Evolutionary conservation across 2,797 vertebrate genomes (phyloP).

Genomic region (Darevskia mixta): DNA sequence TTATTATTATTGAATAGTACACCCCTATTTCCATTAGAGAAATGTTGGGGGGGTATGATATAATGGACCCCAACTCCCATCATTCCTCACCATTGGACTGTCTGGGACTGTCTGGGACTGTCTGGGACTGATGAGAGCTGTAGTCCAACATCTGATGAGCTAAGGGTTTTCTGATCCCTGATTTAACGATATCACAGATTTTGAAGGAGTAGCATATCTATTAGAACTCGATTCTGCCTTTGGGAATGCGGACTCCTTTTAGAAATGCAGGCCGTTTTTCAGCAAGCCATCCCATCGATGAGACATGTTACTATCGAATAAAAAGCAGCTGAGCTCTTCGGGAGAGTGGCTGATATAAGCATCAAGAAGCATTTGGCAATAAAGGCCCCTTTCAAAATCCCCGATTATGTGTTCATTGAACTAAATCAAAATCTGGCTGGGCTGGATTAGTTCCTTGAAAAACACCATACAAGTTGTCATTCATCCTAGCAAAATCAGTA

Average conservation of each 20-base stretch:
- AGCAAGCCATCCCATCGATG: neutral
- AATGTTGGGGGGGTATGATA: too few relatives aligned
- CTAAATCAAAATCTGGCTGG: constrained; percentile 6
- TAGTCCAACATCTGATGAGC: too few relatives aligned
- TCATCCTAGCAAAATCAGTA: constrained; percentile 15
- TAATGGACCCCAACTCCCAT: too few relatives aligned
- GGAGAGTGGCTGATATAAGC: neutral
- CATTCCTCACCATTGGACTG: too few relatives aligned
- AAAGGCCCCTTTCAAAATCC: neutral
- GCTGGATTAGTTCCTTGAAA: neutral
- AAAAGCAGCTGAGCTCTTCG: neutral
- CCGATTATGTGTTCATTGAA: neutral
- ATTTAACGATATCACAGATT: too few relatives aligned
- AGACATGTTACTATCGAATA: neutral
- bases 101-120: too few relatives aligned
- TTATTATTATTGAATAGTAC: too few relatives aligned
- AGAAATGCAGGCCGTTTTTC: neutral
- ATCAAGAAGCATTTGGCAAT: neutral
- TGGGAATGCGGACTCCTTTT: neutral
- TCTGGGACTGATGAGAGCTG: too few relatives aligned
- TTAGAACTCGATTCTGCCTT: neutral
- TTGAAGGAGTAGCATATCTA: too few relatives aligned
- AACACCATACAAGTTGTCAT: constrained; percentile 17
- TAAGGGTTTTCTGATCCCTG: too few relatives aligned
- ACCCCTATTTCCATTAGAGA: too few relatives aligned